A percentile compares a stretch with the other conserved stretches of the same genome.
Conservation (phyloP, 2,888 invertebrate genomes). For the Nasonia oneida region DNA sequence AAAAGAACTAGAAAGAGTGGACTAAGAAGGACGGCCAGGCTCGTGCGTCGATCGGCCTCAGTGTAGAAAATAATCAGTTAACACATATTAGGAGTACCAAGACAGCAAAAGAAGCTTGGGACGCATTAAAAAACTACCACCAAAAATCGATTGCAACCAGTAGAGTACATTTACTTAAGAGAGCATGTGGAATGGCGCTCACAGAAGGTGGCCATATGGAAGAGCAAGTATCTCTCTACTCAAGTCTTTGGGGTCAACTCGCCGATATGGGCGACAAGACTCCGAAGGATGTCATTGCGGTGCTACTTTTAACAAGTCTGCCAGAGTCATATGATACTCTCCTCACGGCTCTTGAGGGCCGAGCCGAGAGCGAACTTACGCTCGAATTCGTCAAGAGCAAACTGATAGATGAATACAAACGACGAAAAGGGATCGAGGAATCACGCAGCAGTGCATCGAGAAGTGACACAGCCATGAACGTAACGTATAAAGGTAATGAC, state of each 20-base stretch:
- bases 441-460: not conserved
- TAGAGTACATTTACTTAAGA: constrained; percentile 58
- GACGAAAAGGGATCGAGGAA: constrained; percentile 20
- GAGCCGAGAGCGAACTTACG: constrained; percentile 16
- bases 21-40: constrained; percentile 60
- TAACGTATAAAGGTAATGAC: not conserved
- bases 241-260: constrained; percentile 61
- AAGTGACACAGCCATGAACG: constrained; percentile 29
- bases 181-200: constrained; percentile 58
- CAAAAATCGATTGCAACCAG: constrained; percentile 62
- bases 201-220: constrained; percentile 63
- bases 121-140: constrained; percentile 59
- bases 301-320: constrained; percentile 63
- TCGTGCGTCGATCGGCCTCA: constrained; percentile 62
- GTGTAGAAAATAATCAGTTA: constrained; percentile 57
- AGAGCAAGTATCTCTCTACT: constrained; percentile 63
- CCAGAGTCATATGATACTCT: constrained; percentile 66
- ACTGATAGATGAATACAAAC: constrained; percentile 43
- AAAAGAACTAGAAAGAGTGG: no score
- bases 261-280: constrained; percentile 40
- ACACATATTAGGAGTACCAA: constrained; percentile 49
- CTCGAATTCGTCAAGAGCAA: constrained; percentile 2
- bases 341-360: constrained; percentile 63
- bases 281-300: constrained; percentile 46
- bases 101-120: constrained; percentile 59